Evolutionary conservation across 2,888 invertebrate species (phyloP), one percentile per base, ranked within the genome.

Genomic region (Serripes groenlandicus): DNA sequence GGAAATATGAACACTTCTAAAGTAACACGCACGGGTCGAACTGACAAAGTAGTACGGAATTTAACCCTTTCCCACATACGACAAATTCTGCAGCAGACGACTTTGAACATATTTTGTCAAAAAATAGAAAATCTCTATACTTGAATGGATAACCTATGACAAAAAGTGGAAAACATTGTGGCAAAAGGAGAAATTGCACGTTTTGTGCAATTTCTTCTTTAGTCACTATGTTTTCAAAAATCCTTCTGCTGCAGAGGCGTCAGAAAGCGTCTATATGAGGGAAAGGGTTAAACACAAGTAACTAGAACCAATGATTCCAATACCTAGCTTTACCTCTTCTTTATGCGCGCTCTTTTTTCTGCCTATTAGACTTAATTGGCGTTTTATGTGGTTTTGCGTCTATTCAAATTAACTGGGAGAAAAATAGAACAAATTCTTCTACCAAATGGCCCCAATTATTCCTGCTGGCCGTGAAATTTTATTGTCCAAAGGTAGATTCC

Each of bases 311-410:
- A 49, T 2, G 49, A 49, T 21, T 49, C 21, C 2, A 49, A 49
- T 21, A 49, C 18, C 15, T 49, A 21, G 15, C 49, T 49, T 49
- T 49, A 21, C 18, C 21, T 56, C 56, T 56, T 28, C 11, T 56
- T 56, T 56, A 56, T 11, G 23, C 18, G 11, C 56, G 1, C 34
- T 42, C 42, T 34, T 42, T 66, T 66, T 66, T 66, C 34, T 66
- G 66, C 66, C 42, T 66, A 66, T 66, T 66, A 66, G 66, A 66
- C 42, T 66, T 66, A 35, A 66, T 66, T 66, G 42, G 42, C 42
- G 34, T 23, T 66, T 66, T 66, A 66, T 42, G 66, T 18, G 42
- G 26, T 23, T 64, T 64, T 64, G 32, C 64, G 64, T 42, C 66
- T 18, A 15, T 66, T 9, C 42, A 28, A 37, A 66, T 66, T 66